These are phyloP conservation scores for Rhinella marina DNA, from an alignment of 2,797 vertebrate genomes.

Conservation along the genomic window DNA sequence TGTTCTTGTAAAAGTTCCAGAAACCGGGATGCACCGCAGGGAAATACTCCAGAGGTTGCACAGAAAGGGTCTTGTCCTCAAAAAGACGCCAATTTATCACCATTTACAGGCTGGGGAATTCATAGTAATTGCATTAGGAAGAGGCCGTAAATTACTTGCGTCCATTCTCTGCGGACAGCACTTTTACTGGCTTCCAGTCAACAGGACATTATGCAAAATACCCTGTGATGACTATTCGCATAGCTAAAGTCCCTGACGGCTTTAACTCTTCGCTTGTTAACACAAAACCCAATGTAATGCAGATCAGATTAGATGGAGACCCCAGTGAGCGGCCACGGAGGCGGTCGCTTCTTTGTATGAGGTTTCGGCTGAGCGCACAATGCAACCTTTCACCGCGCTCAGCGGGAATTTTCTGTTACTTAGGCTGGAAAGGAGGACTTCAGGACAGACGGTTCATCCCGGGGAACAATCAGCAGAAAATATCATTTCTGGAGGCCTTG, in stretches of 20 bases:
- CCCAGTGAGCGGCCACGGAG: slow-evolving; percentile 71
- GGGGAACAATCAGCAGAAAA: background rate
- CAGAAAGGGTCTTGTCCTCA: background rate
- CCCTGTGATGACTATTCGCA: slow-evolving; percentile 75
- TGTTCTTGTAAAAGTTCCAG: slow-evolving; percentile 22
- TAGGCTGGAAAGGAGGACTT: background rate
- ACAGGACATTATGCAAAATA: slow-evolving; percentile 70
- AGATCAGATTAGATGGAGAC: slow-evolving; percentile 81
- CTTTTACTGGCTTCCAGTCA: slow-evolving; percentile 66
- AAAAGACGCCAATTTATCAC: slow-evolving; percentile 66
- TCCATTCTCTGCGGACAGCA: slow-evolving; percentile 71
- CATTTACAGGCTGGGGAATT: slow-evolving; percentile 69
- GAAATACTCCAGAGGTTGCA: slow-evolving; percentile 21
- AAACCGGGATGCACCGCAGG: background rate
- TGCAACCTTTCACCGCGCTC: slow-evolving; percentile 36
- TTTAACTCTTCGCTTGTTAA: slow-evolving; percentile 84
- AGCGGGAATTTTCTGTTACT: too few relatives aligned
- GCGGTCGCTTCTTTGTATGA: slow-evolving; percentile 62
- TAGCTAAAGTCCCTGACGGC: slow-evolving; percentile 73
- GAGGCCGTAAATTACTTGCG: slow-evolving; percentile 69
- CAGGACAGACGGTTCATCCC: background rate
- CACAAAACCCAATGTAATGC: slow-evolving; percentile 78
- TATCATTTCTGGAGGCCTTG: too few relatives aligned
- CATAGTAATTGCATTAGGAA: slow-evolving; percentile 68
- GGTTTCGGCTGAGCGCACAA: slow-evolving; percentile 67